These are phyloP conservation scores for Tetramorium bicarinatum DNA, from an alignment of 2,888 invertebrate genomes.

Conservation along the genomic window DNA sequence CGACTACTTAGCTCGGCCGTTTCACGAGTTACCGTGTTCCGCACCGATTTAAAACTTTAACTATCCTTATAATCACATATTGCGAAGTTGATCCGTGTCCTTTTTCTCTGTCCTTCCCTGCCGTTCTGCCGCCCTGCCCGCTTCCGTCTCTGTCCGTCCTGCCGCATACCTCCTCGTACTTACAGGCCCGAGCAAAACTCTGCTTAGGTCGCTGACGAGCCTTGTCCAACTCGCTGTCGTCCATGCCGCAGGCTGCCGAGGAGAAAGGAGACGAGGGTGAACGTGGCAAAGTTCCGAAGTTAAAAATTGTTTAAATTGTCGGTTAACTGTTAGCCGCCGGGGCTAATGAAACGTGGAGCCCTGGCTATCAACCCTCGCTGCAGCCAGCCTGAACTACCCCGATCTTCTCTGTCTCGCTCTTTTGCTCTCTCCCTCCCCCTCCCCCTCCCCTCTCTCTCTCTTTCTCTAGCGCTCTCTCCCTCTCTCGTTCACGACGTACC, in stretches of 20 bases:
- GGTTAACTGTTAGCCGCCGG: conserved; percentile 84
- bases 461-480: conserved; percentile 32
- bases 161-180: conserved; percentile 37
- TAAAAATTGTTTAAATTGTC: conserved; percentile 86
- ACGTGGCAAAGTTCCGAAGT: conserved; percentile 80
- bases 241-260: conserved; percentile 73
- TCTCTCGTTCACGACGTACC: conserved; percentile 53
- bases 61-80: conserved; percentile 84
- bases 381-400: conserved; percentile 59
- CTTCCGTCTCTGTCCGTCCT: conserved; percentile 11
- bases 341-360: conserved; percentile 84
- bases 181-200: conserved; percentile 48
- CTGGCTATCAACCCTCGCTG: conserved; percentile 68
- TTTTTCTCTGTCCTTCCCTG: conserved; percentile 36
- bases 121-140: background rate
- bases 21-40: conserved; percentile 70
- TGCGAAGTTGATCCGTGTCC: conserved; percentile 79
- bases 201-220: conserved; percentile 70
- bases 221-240: conserved; percentile 72
- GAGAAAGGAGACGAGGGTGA: conserved; percentile 57
- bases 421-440: conserved; percentile 13
- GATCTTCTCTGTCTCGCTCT: conserved; percentile 52
- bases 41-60: conserved; percentile 84
- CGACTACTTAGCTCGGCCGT: conserved; percentile 54
- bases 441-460: conserved; percentile 33